Conservation (phyloP, 2,113 vertebrate species). For the cattle (Bos taurus) region ARS-UCD2.0 NC_037343.1:29678001-29678500, state of each 20-base stretch:
- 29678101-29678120: not conserved
- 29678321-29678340: not conserved
- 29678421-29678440: not conserved
- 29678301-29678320: not conserved
- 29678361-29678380: not conserved
- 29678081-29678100: not conserved
- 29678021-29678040: not conserved
- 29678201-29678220: not conserved
- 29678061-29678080: not conserved
- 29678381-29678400: not conserved
- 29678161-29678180: not conserved
- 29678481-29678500: not conserved
- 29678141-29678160: not conserved
- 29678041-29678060: not conserved
- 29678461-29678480: not conserved
- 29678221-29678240: not conserved
- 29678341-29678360: not conserved
- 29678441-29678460: not conserved
- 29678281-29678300: not conserved
- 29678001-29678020: not conserved
- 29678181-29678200: rapidly evolving
- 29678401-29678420: not conserved
- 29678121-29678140: not conserved
- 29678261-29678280: not conserved
- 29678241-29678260: not conserved